These are phyloP conservation scores for Whitmania pigra DNA, from an alignment of 1,140 invertebrate genomes.

Conservation along the genomic window DNA sequence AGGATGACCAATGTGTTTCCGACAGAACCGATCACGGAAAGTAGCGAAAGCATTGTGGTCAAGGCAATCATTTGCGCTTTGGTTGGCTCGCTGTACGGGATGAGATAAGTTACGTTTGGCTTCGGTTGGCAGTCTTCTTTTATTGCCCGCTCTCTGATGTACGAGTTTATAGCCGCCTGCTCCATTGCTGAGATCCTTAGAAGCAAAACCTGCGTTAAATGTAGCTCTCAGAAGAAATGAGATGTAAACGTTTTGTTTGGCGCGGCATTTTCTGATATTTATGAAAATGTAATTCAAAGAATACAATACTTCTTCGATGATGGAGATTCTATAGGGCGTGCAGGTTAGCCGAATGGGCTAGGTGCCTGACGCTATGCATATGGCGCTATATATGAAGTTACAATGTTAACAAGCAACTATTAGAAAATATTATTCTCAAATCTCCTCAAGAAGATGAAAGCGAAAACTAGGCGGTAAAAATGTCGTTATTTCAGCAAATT, in stretches of 20 bases:
- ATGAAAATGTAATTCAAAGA: no score
- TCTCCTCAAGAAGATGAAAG: no score
- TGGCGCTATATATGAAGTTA: no score
- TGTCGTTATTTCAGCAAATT: no score
- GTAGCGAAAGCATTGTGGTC: slow-evolving; percentile 23
- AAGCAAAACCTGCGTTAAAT: not conserved
- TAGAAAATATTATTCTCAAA: no score
- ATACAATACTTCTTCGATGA: no score
- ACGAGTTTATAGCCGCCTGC: not conserved
- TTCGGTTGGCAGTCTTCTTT: not conserved
- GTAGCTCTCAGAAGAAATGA: not conserved
- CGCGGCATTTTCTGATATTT: no score
- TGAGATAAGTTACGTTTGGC: not conserved
- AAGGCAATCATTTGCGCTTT: slow-evolving; percentile 19
- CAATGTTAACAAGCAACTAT: no score
- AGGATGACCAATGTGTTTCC: slow-evolving; percentile 40
- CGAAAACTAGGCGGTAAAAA: no score
- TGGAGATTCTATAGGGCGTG: no score
- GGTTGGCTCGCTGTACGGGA: not conserved
- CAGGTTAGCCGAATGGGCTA: no score
- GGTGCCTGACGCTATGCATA: no score
- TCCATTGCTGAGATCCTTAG: not conserved
- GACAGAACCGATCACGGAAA: slow-evolving; percentile 34
- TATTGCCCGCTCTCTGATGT: not conserved
- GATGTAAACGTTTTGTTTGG: not conserved